These are phyloP conservation scores for Uloborus plumipes DNA, from an alignment of 2,888 invertebrate species.

Conservation along the genomic window DNA sequence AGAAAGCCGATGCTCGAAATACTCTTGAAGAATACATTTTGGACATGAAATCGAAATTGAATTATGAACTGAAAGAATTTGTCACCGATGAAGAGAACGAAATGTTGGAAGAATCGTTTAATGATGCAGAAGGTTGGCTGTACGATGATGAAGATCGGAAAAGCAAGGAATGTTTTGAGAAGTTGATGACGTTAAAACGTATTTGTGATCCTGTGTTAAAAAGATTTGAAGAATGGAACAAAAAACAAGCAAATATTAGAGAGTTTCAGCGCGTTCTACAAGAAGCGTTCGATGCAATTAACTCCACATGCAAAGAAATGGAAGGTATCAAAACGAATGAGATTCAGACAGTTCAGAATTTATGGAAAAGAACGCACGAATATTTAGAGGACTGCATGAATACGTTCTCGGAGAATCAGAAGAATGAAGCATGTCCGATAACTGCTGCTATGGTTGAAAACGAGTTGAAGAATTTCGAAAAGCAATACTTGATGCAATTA, in stretches of 20 bases:
- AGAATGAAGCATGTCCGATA: too few relatives aligned
- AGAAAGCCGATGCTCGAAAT: constrained; percentile 94
- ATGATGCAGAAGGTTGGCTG: constrained; percentile 93
- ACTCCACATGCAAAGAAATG: neutral
- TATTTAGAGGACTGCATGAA: too few relatives aligned
- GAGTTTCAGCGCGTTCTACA: neutral
- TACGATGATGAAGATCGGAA: constrained; percentile 80
- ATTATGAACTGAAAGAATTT: constrained; percentile 42
- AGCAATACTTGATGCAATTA: too few relatives aligned
- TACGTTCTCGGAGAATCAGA: too few relatives aligned
- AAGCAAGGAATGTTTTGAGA: constrained; percentile 12
- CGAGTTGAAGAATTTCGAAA: too few relatives aligned
- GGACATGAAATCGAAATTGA: constrained; percentile 89
- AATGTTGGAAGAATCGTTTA: constrained; percentile 76
- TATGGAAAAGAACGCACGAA: neutral
- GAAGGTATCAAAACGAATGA: too few relatives aligned
- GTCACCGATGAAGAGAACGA: constrained; percentile 67
- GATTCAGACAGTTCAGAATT: too few relatives aligned
- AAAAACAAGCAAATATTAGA: neutral
- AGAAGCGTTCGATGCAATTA: neutral
- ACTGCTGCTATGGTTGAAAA: too few relatives aligned
- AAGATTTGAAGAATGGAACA: neutral
- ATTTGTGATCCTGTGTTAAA: constrained; percentile 11
- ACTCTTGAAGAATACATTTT: constrained; percentile 98
- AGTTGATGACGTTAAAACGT: constrained; percentile 10